A percentile compares a stretch with the other conserved stretches of the same genome.
Conservation (phyloP, 1,140 invertebrate species). For the Adelges cooleyi region DNA sequence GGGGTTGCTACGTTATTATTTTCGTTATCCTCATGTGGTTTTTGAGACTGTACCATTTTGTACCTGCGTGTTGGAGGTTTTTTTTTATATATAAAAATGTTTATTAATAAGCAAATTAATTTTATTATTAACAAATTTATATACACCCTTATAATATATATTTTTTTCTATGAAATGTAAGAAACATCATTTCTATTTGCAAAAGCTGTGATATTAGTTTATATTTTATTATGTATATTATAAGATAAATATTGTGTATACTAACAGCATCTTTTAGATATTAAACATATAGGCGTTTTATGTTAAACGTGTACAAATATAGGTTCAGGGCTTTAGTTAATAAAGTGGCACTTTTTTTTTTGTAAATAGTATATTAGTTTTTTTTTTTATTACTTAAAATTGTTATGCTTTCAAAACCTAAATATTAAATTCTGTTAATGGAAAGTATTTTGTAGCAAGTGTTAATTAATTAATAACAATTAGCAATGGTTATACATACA, state of each 20-base stretch:
- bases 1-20: slow-evolving; percentile 12
- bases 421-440: slow-evolving; percentile 17
- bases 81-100: slow-evolving; percentile 4
- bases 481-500: not conserved
- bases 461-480: slow-evolving; percentile 7
- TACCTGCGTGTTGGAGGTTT: slow-evolving; percentile 26
- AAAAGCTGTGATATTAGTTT: slow-evolving; percentile 25
- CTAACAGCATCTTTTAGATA: slow-evolving; percentile 20
- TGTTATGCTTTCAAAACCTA: slow-evolving; percentile 27
- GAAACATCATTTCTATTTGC: slow-evolving; percentile 26
- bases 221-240: slow-evolving; percentile 5
- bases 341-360: slow-evolving; percentile 14
- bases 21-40: slow-evolving; percentile 22
- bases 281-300: slow-evolving; percentile 10
- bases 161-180: slow-evolving; percentile 22
- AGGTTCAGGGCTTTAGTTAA: slow-evolving; percentile 27
- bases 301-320: slow-evolving; percentile 21
- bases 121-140: slow-evolving; percentile 24
- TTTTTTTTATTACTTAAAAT: slow-evolving; percentile 20
- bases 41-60: slow-evolving; percentile 26
- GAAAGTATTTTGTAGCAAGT: slow-evolving; percentile 24
- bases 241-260: slow-evolving; percentile 22
- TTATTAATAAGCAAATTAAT: slow-evolving; percentile 15
- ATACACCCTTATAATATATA: not conserved
- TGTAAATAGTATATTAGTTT: slow-evolving; percentile 18